Percentiles rank a stretch among this genome's conserved stretches.
Conservation (phyloP, 2,888 invertebrate genomes). For the Tricholauxania praeusta region DNA sequence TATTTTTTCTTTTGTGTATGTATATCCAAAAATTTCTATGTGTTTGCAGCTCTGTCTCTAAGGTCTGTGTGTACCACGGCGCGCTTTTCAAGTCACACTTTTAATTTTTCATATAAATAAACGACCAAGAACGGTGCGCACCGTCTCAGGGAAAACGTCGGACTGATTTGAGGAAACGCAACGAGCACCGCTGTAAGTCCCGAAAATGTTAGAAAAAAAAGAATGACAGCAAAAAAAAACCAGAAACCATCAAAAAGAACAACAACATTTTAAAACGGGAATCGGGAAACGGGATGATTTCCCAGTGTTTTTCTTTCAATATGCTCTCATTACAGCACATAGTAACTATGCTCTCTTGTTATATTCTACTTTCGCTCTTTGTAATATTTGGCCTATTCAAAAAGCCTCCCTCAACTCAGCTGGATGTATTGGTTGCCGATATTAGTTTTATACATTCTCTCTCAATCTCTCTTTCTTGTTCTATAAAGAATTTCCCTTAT, state of each 20-base stretch:
- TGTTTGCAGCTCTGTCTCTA: constrained; percentile 8
- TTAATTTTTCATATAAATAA: constrained; percentile 4
- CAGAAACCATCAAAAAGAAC: constrained; percentile 26
- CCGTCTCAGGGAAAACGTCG: constrained; percentile 66
- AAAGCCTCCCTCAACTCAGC: constrained; percentile 13
- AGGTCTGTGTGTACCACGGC: constrained; percentile 21
- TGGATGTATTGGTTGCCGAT: not conserved
- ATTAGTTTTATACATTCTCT: not conserved
- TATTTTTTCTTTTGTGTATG: constrained; percentile 31
- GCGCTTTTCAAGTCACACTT: constrained; percentile 29
- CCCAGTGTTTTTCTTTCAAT: constrained; percentile 47
- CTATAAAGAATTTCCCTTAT: constrained; percentile 22
- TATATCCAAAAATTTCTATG: constrained; percentile 26
- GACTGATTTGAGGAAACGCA: constrained; percentile 55
- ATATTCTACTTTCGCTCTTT: not conserved
- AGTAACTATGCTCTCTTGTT: not conserved
- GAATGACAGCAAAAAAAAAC: constrained; percentile 29
- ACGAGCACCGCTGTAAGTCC: constrained; percentile 50
- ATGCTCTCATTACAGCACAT: not conserved
- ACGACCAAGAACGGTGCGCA: constrained; percentile 55
- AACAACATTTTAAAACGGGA: constrained; percentile 39
- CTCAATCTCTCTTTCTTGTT: not conserved
- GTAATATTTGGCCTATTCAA: constrained; percentile 1
- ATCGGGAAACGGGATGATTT: constrained; percentile 51
- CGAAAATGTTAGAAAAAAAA: constrained; percentile 42